Evolutionary conservation across 64 coral and sea anemone genomes (phyloP), one percentile per base, ranked within the genome.

Genomic region (Montipora sp.): DNA sequence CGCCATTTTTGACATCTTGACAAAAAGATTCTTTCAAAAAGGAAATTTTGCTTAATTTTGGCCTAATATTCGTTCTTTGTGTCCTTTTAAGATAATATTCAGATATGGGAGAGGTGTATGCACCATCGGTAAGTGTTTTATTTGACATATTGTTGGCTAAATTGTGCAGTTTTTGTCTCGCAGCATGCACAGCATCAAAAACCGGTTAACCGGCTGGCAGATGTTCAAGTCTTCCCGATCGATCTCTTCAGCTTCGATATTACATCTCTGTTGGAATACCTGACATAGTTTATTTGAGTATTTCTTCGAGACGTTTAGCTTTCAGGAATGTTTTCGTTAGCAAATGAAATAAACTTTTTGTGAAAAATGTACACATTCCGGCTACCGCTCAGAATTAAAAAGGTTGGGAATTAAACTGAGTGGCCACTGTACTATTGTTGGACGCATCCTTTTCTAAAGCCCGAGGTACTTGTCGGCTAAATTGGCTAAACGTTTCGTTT

Each of bases 91-190:
- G 16, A 48, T 3, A 78, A 57, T 77, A 69, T 20, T 68, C 82
- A 90, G 80, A 83, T 70, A 97, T 97, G 95, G 92, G 95, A 48
- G 95, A 97, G 75, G 95, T 94, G 4, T 97, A 97, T 85, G 78
- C 92, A 44, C 77, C 81, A 18, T 92, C 95, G 84, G 95, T 97
- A 80, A 92, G 95, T 94, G 80, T 77, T 69, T 19, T 11, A 13
- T 19, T 22, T 6, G 7, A 51, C 4, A 49, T 75, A 2, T 2
- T 20, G 15, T 48, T 14, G 2, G 18, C 36, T 3, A 7, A 83
- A 48, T 83, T 46, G 44, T 27, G 24, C 45, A 67, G 63, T 83
- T 83, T 67, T 24, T 9, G 46, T 36, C 6, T 44, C 22, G 44
- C 24, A 24, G 60, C 80, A 67, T 66, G 80, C 59, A 44, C 18